Base-by-base conservation (phyloP, 2,888 invertebrate species). In the Drosophila emarginata region DNA sequence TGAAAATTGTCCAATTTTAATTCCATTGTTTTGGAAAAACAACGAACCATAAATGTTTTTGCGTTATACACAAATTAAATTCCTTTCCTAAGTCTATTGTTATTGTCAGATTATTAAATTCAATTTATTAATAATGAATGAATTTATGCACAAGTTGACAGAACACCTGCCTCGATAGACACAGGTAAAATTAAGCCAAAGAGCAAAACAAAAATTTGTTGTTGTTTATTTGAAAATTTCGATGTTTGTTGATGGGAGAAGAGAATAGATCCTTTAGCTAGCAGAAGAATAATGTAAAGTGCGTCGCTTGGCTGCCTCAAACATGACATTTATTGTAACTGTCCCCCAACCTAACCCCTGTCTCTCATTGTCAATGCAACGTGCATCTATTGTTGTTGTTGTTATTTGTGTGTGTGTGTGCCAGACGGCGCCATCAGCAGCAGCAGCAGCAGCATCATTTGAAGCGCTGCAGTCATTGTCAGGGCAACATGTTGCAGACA, bases 251-350 rank as follows among this genome's bases (percentile, higher is more conserved):
- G 65, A 76, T 68, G 78, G 71, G n/a, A 45, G 40, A 18, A 2
- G 37, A 18, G 37, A 61, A 23, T 28, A 64, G 51, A 62, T 59
- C 28, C 61, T 63, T 67, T 60, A 61, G 67, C 9, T 32, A 68
- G 67, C 70, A 74, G 72, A 86, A 32, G 32, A 32, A 32, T 32
- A 9, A 32, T 32, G 64, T 83, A 83, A 80, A 80, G 88, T 75
- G 78, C 77, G 77, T 77, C 72, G 84, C 72, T 87, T 65, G 85
- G 74, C 77, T 79, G 78, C 67, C 76, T 80, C 79, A 82, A 84
- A 87, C 88, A 89, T 90, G 90, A 90, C 89, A 84, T 90, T 89
- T 90, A 90, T 90, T 90, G 90, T 89, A 80, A 85, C 82, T 87
- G 89, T 78, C 86, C 79, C 66, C 36, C 50, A 37, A 28, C 3